Conservation (phyloP, 2,888 invertebrate genomes). For the Hydroisotoma schaefferi region DNA sequence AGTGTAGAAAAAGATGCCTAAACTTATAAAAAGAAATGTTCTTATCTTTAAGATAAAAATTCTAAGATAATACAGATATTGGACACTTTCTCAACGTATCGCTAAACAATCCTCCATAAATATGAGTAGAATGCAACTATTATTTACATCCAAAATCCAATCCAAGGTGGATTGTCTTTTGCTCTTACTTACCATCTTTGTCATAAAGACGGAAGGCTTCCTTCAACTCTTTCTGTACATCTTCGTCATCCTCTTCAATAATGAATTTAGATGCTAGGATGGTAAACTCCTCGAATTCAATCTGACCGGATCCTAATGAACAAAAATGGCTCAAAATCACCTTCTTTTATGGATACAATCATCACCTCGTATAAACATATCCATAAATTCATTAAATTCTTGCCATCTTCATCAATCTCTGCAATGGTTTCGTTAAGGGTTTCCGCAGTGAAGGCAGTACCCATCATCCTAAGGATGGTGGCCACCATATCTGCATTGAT, state of each 20-base stretch:
- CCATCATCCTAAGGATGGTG: conserved; percentile 55
- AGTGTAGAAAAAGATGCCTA: too few species aligned
- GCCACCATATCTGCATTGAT: conserved; percentile 55
- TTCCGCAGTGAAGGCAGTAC: conserved; percentile 55
- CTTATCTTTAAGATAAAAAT: not conserved
- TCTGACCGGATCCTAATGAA: conserved; percentile 54
- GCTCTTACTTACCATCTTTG: conserved; percentile 52
- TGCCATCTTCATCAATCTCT: conserved; percentile 59
- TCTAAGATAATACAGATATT: not conserved
- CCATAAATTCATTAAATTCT: conserved; percentile 34
- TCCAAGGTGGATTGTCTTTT: too few species aligned
- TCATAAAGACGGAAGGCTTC: conserved; percentile 53
- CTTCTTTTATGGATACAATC: too few species aligned
- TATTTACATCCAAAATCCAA: too few species aligned
- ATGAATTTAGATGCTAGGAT: conserved; percentile 57
- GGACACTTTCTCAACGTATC: too few species aligned
- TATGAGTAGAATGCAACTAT: too few species aligned
- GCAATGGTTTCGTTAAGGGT: conserved; percentile 58
- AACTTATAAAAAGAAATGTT: too few species aligned
- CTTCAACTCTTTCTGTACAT: conserved; percentile 58
- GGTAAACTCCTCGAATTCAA: conserved; percentile 58
- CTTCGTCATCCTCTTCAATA: conserved; percentile 58
- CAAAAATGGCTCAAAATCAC: not conserved
- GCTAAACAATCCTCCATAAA: too few species aligned
- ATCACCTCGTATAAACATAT: too few species aligned